Evolutionary conservation across 2,888 invertebrate species (phyloP), one percentile per base, ranked within the genome.

Genomic region (Chloroclystis v-ata): DNA sequence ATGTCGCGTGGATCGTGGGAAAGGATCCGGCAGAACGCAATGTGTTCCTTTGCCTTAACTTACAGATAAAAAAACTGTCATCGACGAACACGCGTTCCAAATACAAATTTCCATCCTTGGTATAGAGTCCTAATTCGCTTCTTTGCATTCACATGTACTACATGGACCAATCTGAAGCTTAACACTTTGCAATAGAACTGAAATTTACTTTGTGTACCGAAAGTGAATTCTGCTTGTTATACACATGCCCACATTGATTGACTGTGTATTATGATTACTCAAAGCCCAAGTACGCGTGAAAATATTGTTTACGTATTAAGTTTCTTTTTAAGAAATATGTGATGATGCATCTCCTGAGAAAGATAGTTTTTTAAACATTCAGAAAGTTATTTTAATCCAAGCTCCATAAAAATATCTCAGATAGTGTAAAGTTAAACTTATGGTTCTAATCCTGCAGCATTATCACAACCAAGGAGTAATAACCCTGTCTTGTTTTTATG

Each of bases 1-100:
- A 83, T 87, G 86, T 78, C 85, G 82, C 81, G 74, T 75, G 76
- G 74, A 80, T 72, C 86, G 86, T 87, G 86, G 84, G 86, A 87
- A 86, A 76, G 78, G 72, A 76, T 76, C 78, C 69, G 64, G 65
- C 67, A 67, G 71, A 73, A 75, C 81, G 80, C 82, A 85, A 85
- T 49, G 49, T 50, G 49, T 29, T 37, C 45, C 79, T 80, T 77
- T 73, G 75, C 75, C 70, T 82, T 74, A 75, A 79, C 20, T 20
- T 20, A 20, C n/a, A n/a, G n/a, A 20, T 4, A 20, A 20, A 20
- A 20, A 20, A 2, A 20, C 78, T 79, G 75, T 75, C 74, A 67
- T 67, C 75, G 66, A 63, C 57, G 57, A 43, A 54, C 52, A 60
- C 40, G 40, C 63, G 58, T 52, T 57, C 60, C 45, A 69, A 63